Evolutionary conservation across 2,888 invertebrate species (phyloP), one percentile per base, ranked within the genome.

Genomic region (Saturnia pavonia): DNA sequence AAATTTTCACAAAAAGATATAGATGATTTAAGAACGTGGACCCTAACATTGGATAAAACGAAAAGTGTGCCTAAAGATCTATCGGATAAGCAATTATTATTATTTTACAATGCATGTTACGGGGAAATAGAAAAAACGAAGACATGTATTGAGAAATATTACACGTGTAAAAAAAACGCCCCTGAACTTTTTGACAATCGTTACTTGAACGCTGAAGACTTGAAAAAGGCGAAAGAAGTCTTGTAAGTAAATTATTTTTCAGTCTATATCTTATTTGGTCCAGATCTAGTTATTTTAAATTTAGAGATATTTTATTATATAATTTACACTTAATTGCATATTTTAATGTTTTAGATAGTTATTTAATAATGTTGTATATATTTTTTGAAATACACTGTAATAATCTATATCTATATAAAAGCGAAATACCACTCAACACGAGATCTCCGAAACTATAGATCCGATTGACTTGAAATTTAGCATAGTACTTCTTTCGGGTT

Each of bases 71-170:
- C 95, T 27, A 91, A 91, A 78, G 94, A 94, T 83, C 79, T 94
- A 74, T 79, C 94, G 48, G 94, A 95, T 76, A 95, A 96, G 85
- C 96, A 96, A 83, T 88, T 96, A 70, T 93, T 95, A 45, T 85
- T 96, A 65, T 96, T 96, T 81, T 94, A 96, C 76, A 94, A 96
- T 79, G 96, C 96, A 68, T 96, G 96, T 84, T 94, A 95, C 73
- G 95, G 94, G 71, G 91, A 95, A 60, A 79, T 95, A 77, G 95
- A 95, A 19, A 94, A 92, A 69, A 95, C 95, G 0, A 95, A 95
- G 81, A 88, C 83, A n/a, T 96, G 96, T 77, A 95, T 96, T 77
- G 92, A 94, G 76, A 93, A 93, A 72, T 96, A 95, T 87, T 96
- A 95, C 81, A 90, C 90, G 48, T 87, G 94, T 70, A 94, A 95